Evolutionary conservation across 1,140 invertebrate genomes (phyloP), one percentile per base, ranked within the genome.

Genomic region (Tetramorium parvispinum): DNA sequence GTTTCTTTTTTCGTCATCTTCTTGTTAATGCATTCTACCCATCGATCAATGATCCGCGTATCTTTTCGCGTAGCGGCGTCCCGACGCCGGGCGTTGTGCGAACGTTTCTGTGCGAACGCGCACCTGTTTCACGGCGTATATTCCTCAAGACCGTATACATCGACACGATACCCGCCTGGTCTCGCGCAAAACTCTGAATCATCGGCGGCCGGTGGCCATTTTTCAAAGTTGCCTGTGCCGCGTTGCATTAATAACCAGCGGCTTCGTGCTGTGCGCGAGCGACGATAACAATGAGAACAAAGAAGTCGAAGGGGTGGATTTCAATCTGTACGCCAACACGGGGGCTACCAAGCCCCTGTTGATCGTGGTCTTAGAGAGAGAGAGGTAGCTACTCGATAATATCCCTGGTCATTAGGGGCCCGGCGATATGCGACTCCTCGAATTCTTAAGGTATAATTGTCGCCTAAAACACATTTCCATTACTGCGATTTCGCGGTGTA

Each of bases 211-310:
- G 73, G 53, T 83, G 79, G 89, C 89, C 89, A 91, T 91, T 91
- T 91, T 91, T 91, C 89, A 91, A 91, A 90, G 73, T 90, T 89
- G 86, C 78, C 76, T 78, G 87, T 63, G 61, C 85, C 86, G 55
- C 59, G 73, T 73, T 91, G 89, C 89, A 91, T 91, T 91, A 91
- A 91, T 91, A 91, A 91, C 89, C 82, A 90, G 86, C 88, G 82
- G 88, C 89, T 91, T 91, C 89, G 76, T 90, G 88, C 85, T 76
- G 88, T 85, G 81, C 88, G 59, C 77, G 71, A 78, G 73, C 82
- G 82, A 66, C 88, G 89, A 91, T 90, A 91, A 91, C 86, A 91
- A 91, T 90, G 89, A 90, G 89, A 90, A 91, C 89, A 91, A 91
- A 91, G 86, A 73, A 79, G 65, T 66, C 86, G 71, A 86, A 88